Evolutionary conservation across 1,140 invertebrate genomes (phyloP), one percentile per base, ranked within the genome.

Genomic region (Melipona quadrifasciata): DNA sequence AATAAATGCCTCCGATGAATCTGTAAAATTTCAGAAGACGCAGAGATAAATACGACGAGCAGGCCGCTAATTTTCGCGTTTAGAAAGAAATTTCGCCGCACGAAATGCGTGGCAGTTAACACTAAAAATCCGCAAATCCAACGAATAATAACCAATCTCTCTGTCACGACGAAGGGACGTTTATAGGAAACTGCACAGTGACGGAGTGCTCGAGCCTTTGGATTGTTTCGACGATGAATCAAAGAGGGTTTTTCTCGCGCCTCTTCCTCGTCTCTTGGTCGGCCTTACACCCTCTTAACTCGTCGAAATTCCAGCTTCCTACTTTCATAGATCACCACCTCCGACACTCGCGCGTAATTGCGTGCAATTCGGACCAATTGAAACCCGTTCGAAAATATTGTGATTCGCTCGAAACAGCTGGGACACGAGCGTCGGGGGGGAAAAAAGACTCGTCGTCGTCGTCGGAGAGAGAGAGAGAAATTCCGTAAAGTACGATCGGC

Each of bases 151-250:
- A 17, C 17, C 68, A 39, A n/a, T 1, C 2, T n/a, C 68, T 11
- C 21, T 34, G 34, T 24, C 31, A 34, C 16, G 19, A 16, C 53
- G 12, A 24, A 27, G 31, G 8, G 12, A 31, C 72, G 74, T 71
- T 78, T 78, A 61, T 64, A 64, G 75, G 31, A 79, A 79, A 51
- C 57, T 34, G 21, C n/a, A 34, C 4, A 12, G 53, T 31, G 31
- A 31, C 65, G 64, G 53, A 74, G 31, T 11, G 24, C 61, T 76
- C 12, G 71, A 31, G 16, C 61, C 53, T 84, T 53, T 21, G 55
- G 24, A 72, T 84, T 84, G 82, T 84, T 84, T 80, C 51, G 68
- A 74, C 77, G 70, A 39, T 58, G 82, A 80, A 74, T 68, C 70
- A 73, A 84, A 72, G 58, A 51, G 57, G 57, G 34, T 68, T 80